Evolutionary conservation across 1,140 invertebrate species (phyloP).

Genomic region (Piezodorus guildinii): DNA sequence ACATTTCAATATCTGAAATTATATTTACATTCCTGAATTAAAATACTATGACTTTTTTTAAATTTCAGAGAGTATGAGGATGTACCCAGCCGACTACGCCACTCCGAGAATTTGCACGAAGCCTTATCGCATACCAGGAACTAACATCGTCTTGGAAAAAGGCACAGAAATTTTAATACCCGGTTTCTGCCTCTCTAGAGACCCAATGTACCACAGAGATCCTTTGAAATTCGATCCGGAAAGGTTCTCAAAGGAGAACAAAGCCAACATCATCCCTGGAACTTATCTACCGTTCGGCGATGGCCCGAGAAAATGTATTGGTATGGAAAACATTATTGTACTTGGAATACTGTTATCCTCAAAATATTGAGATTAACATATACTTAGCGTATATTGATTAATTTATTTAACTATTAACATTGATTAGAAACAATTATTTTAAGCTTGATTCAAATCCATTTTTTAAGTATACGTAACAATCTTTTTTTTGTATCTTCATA

Average conservation of each 20-base stretch:
- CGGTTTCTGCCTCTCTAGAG: slow-evolving; percentile 46
- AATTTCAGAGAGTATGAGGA: slow-evolving; percentile 42
- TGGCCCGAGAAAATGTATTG: slow-evolving; percentile 16
- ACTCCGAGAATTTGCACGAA: slow-evolving; percentile 39
- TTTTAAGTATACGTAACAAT: too few species aligned
- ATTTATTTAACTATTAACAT: too few species aligned
- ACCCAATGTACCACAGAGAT: slow-evolving; percentile 48
- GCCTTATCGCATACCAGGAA: slow-evolving; percentile 38
- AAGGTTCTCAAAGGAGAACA: slow-evolving; percentile 44
- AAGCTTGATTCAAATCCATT: too few species aligned
- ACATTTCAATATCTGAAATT: background rate
- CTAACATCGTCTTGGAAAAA: slow-evolving; percentile 36
- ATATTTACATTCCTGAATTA: background rate
- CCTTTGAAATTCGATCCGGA: slow-evolving; percentile 56
- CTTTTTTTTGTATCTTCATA: too few species aligned
- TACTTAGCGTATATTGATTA: too few species aligned
- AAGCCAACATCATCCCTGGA: slow-evolving; percentile 12
- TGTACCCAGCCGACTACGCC: slow-evolving; percentile 41
- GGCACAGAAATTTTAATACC: slow-evolving; percentile 42
- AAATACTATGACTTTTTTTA: background rate
- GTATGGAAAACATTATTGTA: slow-evolving; percentile 3
- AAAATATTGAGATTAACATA: too few species aligned
- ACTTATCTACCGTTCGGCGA: background rate
- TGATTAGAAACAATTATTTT: too few species aligned
- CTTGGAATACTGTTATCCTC: too few species aligned